Evolutionary conservation across 2,888 invertebrate genomes (phyloP).

Genomic region (Altica lythri): DNA sequence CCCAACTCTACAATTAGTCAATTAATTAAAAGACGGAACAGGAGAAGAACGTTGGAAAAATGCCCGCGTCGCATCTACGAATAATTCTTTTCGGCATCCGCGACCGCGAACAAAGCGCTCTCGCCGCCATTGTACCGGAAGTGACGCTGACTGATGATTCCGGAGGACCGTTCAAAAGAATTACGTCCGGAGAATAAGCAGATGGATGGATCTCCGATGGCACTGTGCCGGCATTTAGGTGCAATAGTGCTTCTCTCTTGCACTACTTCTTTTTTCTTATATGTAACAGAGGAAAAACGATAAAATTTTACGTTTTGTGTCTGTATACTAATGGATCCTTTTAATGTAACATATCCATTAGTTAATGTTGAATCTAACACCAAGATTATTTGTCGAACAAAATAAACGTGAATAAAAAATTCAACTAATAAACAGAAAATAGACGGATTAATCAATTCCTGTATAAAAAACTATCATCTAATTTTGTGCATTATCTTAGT

Average conservation of each 20-base stretch:
- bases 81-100: slow-evolving; percentile 50
- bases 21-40: slow-evolving; percentile 52
- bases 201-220: slow-evolving; percentile 54
- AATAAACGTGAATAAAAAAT: too few species aligned
- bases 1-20: slow-evolving; percentile 53
- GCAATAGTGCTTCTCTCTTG: slow-evolving; percentile 47
- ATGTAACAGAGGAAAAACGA: slow-evolving; percentile 43
- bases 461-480: too few species aligned
- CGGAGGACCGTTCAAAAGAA: slow-evolving; percentile 53
- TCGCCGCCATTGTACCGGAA: slow-evolving; percentile 55
- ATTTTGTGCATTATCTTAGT: too few species aligned
- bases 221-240: slow-evolving; percentile 28
- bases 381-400: too few species aligned
- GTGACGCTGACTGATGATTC: slow-evolving; percentile 58
- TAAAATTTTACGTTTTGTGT: slow-evolving; percentile 51
- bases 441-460: too few species aligned
- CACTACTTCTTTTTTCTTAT: slow-evolving; percentile 34
- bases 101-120: slow-evolving; percentile 50
- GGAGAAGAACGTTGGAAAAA: slow-evolving; percentile 43
- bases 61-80: slow-evolving; percentile 42
- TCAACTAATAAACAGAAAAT: too few species aligned
- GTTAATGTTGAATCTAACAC: too few species aligned
- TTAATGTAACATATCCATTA: slow-evolving; percentile 36
- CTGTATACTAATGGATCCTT: slow-evolving; percentile 50
- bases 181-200: slow-evolving; percentile 54